These are phyloP conservation scores for Heliocidaris erythrogramma DNA, from an alignment of 35 echinoderm and acorn worm genomes.

Conservation along the genomic window DNA sequence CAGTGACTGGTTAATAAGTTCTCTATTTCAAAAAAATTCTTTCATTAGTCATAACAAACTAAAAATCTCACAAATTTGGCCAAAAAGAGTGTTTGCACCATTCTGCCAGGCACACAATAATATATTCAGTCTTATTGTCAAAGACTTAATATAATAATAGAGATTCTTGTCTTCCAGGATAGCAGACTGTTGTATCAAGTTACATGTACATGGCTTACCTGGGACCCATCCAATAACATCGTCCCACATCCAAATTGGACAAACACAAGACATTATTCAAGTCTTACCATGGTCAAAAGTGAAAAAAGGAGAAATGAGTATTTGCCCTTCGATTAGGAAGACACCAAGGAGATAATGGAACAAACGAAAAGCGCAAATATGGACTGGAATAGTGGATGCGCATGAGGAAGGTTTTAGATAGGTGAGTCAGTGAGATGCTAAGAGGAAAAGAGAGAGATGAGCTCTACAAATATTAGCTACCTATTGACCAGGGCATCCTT, in stretches of 20 bases:
- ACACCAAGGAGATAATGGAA: conserved; percentile 1
- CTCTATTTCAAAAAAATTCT: too few relatives aligned
- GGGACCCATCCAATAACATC: background rate
- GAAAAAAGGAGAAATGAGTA: background rate
- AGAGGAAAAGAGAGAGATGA: background rate
- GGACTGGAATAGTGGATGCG: background rate
- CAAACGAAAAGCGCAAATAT: background rate
- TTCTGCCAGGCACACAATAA: too few relatives aligned
- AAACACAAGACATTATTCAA: background rate
- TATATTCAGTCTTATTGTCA: too few relatives aligned
- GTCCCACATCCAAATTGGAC: background rate
- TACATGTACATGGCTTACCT: background rate
- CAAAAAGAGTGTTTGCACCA: too few relatives aligned
- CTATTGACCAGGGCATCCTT: background rate
- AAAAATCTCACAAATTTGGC: too few relatives aligned
- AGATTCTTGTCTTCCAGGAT: too few relatives aligned
- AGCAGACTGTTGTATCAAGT: background rate
- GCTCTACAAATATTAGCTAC: background rate
- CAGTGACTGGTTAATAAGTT: too few relatives aligned
- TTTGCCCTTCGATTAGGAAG: background rate
- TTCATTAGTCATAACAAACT: too few relatives aligned
- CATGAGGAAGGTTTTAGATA: background rate
- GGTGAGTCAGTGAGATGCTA: background rate
- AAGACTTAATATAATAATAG: too few relatives aligned
- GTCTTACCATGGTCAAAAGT: background rate